These are phyloP conservation scores for Euwallacea fornicatus DNA, from an alignment of 1,140 invertebrate genomes.

Conservation along the genomic window DNA sequence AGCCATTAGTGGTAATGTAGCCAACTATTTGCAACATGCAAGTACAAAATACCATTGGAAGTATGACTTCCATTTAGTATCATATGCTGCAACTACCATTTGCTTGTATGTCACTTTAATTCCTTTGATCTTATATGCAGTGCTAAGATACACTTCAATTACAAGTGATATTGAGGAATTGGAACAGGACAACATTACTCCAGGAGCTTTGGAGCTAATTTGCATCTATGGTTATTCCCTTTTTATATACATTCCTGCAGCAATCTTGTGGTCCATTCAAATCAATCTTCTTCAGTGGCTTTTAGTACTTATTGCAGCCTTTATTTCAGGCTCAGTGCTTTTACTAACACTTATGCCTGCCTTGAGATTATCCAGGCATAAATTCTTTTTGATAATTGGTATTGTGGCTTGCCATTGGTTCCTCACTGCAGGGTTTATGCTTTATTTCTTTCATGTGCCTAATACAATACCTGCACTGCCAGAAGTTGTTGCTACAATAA, in stretches of 20 bases:
- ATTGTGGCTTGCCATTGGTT: slow-evolving; percentile 77
- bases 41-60: slow-evolving; percentile 75
- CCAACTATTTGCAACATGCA: slow-evolving; percentile 80
- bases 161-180: slow-evolving; percentile 60
- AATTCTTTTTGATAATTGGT: slow-evolving; percentile 65
- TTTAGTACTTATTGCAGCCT: slow-evolving; percentile 75
- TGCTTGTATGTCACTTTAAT: slow-evolving; percentile 87
- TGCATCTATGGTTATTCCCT: slow-evolving; percentile 96
- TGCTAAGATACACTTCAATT: slow-evolving; percentile 78
- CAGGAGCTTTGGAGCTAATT: slow-evolving; percentile 78
- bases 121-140: slow-evolving; percentile 78
- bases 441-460: slow-evolving; percentile 68
- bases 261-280: slow-evolving; percentile 90
- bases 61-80: slow-evolving; percentile 93
- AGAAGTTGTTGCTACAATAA: slow-evolving; percentile 4
- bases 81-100: slow-evolving; percentile 86
- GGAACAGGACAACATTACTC: slow-evolving; percentile 59
- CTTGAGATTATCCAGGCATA: slow-evolving; percentile 68
- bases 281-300: slow-evolving; percentile 85
- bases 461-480: slow-evolving; percentile 25
- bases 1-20: slow-evolving; percentile 91
- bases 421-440: slow-evolving; percentile 82
- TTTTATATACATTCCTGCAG: slow-evolving; percentile 90
- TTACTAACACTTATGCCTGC: slow-evolving; percentile 79
- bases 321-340: slow-evolving; percentile 83